These are phyloP conservation scores for Nemotelus nigrinus DNA, from an alignment of 2,888 invertebrate species.

Conservation along the genomic window DNA sequence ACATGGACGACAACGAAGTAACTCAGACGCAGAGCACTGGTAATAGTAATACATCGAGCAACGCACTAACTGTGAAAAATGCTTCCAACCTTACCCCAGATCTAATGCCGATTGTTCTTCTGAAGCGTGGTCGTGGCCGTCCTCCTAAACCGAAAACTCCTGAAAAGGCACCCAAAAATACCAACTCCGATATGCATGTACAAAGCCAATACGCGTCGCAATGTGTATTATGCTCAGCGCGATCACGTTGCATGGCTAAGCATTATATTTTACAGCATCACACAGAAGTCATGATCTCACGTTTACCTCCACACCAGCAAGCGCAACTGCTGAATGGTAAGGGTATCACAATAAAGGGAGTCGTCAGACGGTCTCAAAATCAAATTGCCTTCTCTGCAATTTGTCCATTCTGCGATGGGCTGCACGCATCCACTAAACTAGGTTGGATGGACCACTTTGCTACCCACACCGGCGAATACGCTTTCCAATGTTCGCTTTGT, in stretches of 20 bases:
- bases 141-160: neutral
- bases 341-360: neutral
- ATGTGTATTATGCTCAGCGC: slow-evolving; percentile 57
- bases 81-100: neutral
- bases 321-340: slow-evolving; percentile 40
- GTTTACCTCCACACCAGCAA: slow-evolving; percentile 64
- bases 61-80: no score
- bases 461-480: slow-evolving; percentile 82
- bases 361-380: neutral
- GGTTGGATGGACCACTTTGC: slow-evolving; percentile 74
- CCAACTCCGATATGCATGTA: slow-evolving; percentile 58
- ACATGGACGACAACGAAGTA: neutral
- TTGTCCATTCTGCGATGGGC: slow-evolving; percentile 60
- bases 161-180: slow-evolving; percentile 47
- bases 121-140: slow-evolving; percentile 10
- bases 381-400: slow-evolving; percentile 51
- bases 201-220: slow-evolving; percentile 54
- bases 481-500: slow-evolving; percentile 74
- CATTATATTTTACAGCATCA: slow-evolving; percentile 75
- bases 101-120: neutral
- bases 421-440: slow-evolving; percentile 50
- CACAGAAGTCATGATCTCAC: slow-evolving; percentile 73
- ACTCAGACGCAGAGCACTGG: no score
- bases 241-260: slow-evolving; percentile 64
- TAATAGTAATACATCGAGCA: no score